Evolutionary conservation across 2,888 invertebrate genomes (phyloP).

Genomic region (Hypena proboscidalis): DNA sequence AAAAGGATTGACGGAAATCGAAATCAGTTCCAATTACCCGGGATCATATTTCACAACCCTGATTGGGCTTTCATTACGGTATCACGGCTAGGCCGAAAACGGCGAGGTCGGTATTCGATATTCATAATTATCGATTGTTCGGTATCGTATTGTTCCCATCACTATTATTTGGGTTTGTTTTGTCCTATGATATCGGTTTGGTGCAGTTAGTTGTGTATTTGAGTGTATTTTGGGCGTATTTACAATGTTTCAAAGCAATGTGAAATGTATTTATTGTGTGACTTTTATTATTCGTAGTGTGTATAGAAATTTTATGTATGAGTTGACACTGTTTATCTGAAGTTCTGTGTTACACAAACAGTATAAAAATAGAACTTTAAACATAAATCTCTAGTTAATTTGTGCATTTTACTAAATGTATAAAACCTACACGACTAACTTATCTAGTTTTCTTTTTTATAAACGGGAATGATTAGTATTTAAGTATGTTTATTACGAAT

Average conservation of each 20-base stretch:
- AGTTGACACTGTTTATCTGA: no score
- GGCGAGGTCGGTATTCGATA: conserved; percentile 28
- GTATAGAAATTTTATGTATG: no score
- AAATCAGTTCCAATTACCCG: conserved; percentile 38
- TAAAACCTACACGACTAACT: no score
- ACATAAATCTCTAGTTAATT: no score
- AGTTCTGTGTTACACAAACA: no score
- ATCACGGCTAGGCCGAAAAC: conserved; percentile 30
- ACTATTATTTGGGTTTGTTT: conserved; percentile 32
- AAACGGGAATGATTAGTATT: no score
- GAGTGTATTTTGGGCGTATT: conserved; percentile 6
- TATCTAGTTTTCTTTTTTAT: no score
- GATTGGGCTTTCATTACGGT: conserved; percentile 41
- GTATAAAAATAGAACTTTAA: no score
- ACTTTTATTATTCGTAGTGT: no score
- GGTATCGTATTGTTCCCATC: conserved; percentile 31
- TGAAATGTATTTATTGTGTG: no score
- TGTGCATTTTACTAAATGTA: no score
- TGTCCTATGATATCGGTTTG: conserved; percentile 15
- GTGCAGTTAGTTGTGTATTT: conserved; percentile 21
- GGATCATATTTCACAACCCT: conserved; percentile 28
- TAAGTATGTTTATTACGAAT: no score
- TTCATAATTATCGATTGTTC: conserved; percentile 33
- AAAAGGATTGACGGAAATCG: conserved; percentile 33
- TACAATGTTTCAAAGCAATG: conserved; percentile 12